phyloP scores from a whole-genome alignment of 2,888 invertebrate genomes.

The Dysmachus trigonus region DNA sequence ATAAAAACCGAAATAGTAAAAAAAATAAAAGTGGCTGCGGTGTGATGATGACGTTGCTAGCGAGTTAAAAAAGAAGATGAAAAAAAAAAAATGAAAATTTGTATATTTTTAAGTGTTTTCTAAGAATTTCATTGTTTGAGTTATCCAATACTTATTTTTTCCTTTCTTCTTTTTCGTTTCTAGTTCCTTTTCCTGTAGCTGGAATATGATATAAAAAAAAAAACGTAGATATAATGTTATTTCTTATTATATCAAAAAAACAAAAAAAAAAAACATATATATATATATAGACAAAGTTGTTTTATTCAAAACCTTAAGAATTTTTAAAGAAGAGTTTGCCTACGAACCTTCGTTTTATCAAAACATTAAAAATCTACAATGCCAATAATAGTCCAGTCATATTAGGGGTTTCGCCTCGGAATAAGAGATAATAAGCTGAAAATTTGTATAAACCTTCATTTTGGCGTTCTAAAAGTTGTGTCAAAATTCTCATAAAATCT shows the following conservation, averaged over 20 bases:
- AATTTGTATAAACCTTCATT: no score
- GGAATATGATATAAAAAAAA: neutral
- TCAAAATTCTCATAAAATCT: no score
- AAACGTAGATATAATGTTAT: neutral
- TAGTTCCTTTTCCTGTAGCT: neutral
- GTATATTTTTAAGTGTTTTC: neutral
- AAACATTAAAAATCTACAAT: no score
- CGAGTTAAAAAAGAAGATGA: neutral
- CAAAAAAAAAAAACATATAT: neutral
- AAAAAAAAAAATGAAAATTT: neutral
- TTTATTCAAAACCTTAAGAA: neutral
- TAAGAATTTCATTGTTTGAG: neutral
- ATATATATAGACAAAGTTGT: no score
- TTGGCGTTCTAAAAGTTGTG: no score
- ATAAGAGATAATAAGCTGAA: no score
- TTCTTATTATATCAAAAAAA: neutral
- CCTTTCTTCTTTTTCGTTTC: neutral
- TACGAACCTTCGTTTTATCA: no score
- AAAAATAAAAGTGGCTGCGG: neutral
- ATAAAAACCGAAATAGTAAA: neutral
- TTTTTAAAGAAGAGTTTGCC: no score
- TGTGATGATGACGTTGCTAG: neutral
- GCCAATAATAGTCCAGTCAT: no score
- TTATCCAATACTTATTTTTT: neutral
- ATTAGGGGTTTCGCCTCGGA: no score